phyloP scores from a whole-genome alignment of 1,140 invertebrate species.

The Drosophila jambulina region DNA sequence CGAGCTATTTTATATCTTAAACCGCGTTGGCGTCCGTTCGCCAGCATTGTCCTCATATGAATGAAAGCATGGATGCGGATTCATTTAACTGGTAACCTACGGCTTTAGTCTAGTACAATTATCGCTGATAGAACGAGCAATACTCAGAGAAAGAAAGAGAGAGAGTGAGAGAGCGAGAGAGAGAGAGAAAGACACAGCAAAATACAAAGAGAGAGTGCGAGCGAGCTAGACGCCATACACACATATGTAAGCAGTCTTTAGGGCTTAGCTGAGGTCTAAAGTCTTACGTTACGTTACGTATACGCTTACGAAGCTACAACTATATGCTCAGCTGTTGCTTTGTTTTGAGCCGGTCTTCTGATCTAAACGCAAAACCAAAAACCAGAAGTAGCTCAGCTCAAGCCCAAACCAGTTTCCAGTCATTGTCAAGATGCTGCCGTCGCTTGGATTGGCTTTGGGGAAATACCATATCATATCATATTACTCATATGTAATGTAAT shows the following conservation, averaged over 20 bases:
- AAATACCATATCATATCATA: constrained; percentile 42
- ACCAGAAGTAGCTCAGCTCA: constrained; percentile 18
- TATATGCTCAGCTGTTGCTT: constrained; percentile 54
- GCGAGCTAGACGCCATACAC: not conserved
- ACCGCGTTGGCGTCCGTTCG: constrained; percentile 70
- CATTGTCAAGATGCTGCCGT: constrained; percentile 8
- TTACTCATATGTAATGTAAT: constrained; percentile 63
- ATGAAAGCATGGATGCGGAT: constrained; percentile 70
- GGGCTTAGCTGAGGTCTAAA: not conserved
- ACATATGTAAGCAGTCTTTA: not conserved
- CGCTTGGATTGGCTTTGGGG: constrained; percentile 19
- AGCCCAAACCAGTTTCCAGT: constrained; percentile 50
- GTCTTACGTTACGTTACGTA: constrained; percentile 1
- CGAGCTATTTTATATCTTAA: constrained; percentile 31
- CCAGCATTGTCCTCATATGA: constrained; percentile 80
- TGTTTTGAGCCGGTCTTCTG: constrained; percentile 61
- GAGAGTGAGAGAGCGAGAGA: not conserved
- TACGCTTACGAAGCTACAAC: constrained; percentile 2
- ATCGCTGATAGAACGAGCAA: constrained; percentile 11
- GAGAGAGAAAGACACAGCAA: not conserved
- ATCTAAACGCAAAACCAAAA: constrained; percentile 24
- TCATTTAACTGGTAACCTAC: constrained; percentile 69
- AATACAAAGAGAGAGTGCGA: constrained; percentile 7
- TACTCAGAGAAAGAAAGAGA: not conserved
- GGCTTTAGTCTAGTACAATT: constrained; percentile 48